Conservation (phyloP, 2,113 vertebrate genomes). For the Eonycteris spelaea region DNA sequence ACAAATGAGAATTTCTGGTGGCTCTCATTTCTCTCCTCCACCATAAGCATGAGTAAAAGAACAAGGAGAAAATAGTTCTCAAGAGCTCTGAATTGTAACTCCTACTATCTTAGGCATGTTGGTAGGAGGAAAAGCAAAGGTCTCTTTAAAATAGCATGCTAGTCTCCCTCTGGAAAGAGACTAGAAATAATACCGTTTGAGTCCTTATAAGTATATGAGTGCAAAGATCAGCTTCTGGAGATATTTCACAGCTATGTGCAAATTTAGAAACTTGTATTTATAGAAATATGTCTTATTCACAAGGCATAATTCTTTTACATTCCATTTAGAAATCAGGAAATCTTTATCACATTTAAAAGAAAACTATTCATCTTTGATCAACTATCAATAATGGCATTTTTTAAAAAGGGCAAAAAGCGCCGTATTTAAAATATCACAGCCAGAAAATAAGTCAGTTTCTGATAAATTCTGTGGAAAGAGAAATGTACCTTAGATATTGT, state of each 20-base stretch:
- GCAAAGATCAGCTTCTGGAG: constrained; percentile 51
- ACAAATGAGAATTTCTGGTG: neutral
- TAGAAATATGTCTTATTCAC: constrained; percentile 21
- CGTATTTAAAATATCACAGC: neutral
- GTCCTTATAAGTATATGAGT: constrained; percentile 21
- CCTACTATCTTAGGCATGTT: constrained; percentile 29
- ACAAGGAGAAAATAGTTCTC: constrained; percentile 25
- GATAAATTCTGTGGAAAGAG: neutral
- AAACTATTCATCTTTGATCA: neutral
- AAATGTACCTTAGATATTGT: neutral
- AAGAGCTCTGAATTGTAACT: constrained; percentile 10
- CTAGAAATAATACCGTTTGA: constrained; percentile 10
- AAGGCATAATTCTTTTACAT: constrained; percentile 36
- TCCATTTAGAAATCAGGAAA: constrained; percentile 1
- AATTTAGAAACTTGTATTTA: constrained; percentile 43
- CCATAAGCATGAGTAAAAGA: constrained; percentile 1
- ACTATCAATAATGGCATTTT: neutral
- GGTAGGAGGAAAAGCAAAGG: constrained; percentile 48
- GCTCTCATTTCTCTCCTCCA: constrained; percentile 3
- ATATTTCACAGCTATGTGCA: constrained; percentile 1
- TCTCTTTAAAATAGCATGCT: constrained; percentile 3
- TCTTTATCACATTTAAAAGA: neutral
- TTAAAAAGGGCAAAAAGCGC: neutral
- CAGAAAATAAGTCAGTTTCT: neutral
- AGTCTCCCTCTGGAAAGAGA: constrained; percentile 1